A percentile compares a stretch with the other conserved stretches of the same genome.
These are phyloP conservation scores for Netelia melanura DNA, from an alignment of 2,888 invertebrate genomes.

Conservation along the genomic window DNA sequence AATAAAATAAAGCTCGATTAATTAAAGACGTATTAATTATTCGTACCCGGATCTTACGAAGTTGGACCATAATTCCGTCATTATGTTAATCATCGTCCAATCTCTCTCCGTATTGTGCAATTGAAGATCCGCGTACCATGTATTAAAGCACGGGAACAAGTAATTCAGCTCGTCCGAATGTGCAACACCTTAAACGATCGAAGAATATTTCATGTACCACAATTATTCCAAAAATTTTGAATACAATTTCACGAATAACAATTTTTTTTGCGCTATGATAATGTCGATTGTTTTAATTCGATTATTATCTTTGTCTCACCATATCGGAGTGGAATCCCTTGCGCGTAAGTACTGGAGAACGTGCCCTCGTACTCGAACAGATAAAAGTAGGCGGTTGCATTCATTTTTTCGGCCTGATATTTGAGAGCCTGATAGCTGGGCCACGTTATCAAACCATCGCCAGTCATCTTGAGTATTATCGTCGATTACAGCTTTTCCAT, in stretches of 20 bases:
- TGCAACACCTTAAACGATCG: conserved; percentile 70
- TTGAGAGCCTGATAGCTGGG: conserved; percentile 68
- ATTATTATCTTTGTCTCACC: conserved; percentile 70
- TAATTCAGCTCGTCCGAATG: conserved; percentile 80
- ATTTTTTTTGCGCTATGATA: background rate
- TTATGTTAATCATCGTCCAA: conserved; percentile 75
- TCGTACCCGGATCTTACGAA: conserved; percentile 79
- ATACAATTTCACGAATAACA: background rate
- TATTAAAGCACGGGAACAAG: conserved; percentile 75
- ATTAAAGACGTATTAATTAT: conserved; percentile 5
- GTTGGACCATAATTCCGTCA: conserved; percentile 79
- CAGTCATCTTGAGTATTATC: conserved; percentile 69
- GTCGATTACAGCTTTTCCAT: background rate
- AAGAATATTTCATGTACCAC: conserved; percentile 6
- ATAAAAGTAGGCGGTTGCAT: conserved; percentile 76
- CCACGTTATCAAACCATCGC: conserved; percentile 73
- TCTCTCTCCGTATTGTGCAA: conserved; percentile 75
- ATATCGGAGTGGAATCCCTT: conserved; percentile 58
- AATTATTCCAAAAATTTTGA: background rate
- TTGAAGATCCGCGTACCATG: conserved; percentile 57
- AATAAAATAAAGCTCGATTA: background rate
- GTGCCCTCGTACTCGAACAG: conserved; percentile 78
- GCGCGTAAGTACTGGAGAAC: conserved; percentile 69
- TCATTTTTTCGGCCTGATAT: conserved; percentile 71
- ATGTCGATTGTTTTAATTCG: background rate